These are phyloP conservation scores for Lithodes maja DNA, from an alignment of 2,888 invertebrate species.

Conservation along the genomic window DNA sequence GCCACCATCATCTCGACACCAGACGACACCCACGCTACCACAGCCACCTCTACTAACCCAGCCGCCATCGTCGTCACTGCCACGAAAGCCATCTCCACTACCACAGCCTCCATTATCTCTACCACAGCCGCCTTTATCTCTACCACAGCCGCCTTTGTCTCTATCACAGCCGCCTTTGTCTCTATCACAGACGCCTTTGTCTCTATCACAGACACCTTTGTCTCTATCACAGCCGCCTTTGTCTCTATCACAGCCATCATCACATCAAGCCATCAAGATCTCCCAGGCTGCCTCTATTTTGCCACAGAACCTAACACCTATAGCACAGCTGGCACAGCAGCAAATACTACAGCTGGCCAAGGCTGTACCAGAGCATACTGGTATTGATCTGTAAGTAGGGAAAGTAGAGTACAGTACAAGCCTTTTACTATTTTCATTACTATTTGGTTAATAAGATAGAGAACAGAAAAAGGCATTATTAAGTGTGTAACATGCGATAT, in stretches of 20 bases:
- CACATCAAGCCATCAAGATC: not conserved
- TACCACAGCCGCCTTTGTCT: not conserved
- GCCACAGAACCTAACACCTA: not conserved
- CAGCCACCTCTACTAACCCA: conserved; percentile 26
- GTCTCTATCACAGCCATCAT: conserved; percentile 7
- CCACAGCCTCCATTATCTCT: conserved; percentile 21
- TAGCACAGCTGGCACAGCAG: conserved; percentile 5
- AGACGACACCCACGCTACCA: conserved; percentile 10
- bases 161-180: conserved; percentile 22
- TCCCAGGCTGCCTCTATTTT: not conserved
- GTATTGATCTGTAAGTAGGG: too few relatives aligned
- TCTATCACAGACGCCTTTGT: not conserved
- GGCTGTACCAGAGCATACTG: too few relatives aligned
- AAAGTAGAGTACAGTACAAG: too few relatives aligned
- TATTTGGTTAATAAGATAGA: too few relatives aligned
- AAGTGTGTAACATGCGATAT: too few relatives aligned
- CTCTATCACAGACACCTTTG: not conserved
- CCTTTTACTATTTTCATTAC: too few relatives aligned
- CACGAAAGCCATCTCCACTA: not conserved
- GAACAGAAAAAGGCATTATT: too few relatives aligned
- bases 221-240: conserved; percentile 12
- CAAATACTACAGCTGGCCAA: not conserved
- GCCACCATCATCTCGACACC: conserved; percentile 17
- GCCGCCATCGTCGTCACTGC: conserved; percentile 8
- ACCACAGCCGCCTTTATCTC: not conserved